phyloP scores from a whole-genome alignment of 2,888 invertebrate species.

The Scotopteryx bipunctaria region DNA sequence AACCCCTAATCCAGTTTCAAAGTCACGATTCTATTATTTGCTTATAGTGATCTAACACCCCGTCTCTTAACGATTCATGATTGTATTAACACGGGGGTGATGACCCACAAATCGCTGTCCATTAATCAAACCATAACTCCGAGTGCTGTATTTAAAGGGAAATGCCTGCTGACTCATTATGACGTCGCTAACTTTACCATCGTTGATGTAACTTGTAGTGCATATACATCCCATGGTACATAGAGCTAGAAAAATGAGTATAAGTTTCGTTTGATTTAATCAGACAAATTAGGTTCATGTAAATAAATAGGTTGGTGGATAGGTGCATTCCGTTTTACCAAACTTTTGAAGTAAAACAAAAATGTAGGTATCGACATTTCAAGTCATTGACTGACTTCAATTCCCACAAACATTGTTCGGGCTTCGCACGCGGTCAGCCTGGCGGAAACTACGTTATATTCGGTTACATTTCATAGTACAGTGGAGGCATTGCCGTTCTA shows the following conservation, averaged over 20 bases:
- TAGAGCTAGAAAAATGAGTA: neutral
- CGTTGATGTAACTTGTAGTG: constrained; percentile 5
- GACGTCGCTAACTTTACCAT: constrained; percentile 43
- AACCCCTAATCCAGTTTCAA: neutral
- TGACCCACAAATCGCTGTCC: constrained; percentile 43
- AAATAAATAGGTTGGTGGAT: too few relatives aligned
- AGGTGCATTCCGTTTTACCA: constrained; percentile 15
- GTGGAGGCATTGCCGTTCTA: constrained; percentile 16
- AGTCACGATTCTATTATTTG: neutral
- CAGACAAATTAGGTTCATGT: too few relatives aligned
- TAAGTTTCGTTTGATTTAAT: too few relatives aligned
- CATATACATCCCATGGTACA: neutral
- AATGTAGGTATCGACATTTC: constrained; percentile 32
- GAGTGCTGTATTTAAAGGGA: constrained; percentile 47
- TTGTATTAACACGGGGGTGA: constrained; percentile 42
- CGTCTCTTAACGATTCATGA: constrained; percentile 36
- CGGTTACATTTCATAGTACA: constrained; percentile 37
- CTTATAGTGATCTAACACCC: constrained; percentile 11
- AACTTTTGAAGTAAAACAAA: constrained; percentile 8
- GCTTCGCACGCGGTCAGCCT: constrained; percentile 37
- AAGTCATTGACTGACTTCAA: constrained; percentile 41
- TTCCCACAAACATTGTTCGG: constrained; percentile 42
- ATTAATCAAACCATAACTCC: constrained; percentile 48
- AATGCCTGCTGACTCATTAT: constrained; percentile 45
- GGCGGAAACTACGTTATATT: constrained; percentile 46